Conservation (phyloP, 1,140 invertebrate species). For the Papilio polyxenes region DNA sequence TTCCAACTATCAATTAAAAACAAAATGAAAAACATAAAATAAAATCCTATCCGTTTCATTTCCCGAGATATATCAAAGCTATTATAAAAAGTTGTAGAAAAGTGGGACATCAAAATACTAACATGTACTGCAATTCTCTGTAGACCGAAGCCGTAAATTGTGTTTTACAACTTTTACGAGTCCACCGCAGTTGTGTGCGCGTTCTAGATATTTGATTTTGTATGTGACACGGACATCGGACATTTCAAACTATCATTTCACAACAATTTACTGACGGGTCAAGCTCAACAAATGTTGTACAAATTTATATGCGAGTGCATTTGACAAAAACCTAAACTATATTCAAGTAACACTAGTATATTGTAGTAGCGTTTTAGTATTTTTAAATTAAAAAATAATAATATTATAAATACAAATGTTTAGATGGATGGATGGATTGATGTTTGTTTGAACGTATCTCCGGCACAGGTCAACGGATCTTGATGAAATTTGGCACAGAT, state of each 20-base stretch:
- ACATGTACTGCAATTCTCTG: slow-evolving; percentile 29
- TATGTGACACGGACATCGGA: slow-evolving; percentile 26
- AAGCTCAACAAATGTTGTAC: slow-evolving; percentile 15
- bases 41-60: slow-evolving; percentile 3
- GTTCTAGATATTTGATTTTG: slow-evolving; percentile 38
- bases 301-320: neutral
- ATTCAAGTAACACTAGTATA: neutral
- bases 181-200: slow-evolving; percentile 32
- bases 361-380: neutral
- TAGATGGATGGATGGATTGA: too few species aligned
- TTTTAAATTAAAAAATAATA: neutral
- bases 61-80: neutral
- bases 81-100: slow-evolving; percentile 28
- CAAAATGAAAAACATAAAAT: slow-evolving; percentile 14
- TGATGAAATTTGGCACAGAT: too few species aligned
- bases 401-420: too few species aligned
- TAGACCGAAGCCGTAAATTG: slow-evolving; percentile 37
- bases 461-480: too few species aligned
- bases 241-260: slow-evolving; percentile 24
- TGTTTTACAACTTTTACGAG: slow-evolving; percentile 41
- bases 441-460: too few species aligned
- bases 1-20: neutral
- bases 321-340: slow-evolving; percentile 9
- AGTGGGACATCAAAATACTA: slow-evolving; percentile 29
- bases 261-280: slow-evolving; percentile 11